phyloP scores from a whole-genome alignment of 1,140 invertebrate genomes.

The Gonatopus flavifemur region DNA sequence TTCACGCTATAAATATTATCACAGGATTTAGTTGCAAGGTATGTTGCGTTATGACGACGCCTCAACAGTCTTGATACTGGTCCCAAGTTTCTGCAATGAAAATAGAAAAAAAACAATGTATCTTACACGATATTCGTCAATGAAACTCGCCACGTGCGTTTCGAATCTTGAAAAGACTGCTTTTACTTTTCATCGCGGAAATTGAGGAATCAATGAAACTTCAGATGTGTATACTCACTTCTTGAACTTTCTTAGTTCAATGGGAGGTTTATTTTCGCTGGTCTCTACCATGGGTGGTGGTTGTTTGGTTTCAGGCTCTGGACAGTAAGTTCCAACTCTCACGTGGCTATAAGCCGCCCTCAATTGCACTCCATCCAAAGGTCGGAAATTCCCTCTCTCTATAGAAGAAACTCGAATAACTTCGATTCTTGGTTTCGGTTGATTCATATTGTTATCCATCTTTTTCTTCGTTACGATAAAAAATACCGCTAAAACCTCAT shows the following conservation, averaged over 20 bases:
- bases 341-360: slow-evolving; percentile 50
- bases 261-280: slow-evolving; percentile 37
- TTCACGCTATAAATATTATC: slow-evolving; percentile 58
- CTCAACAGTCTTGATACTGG: slow-evolving; percentile 56
- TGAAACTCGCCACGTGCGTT: background rate
- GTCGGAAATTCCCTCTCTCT: slow-evolving; percentile 48
- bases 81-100: slow-evolving; percentile 48
- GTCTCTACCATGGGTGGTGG: slow-evolving; percentile 24
- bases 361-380: slow-evolving; percentile 51
- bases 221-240: slow-evolving; percentile 40
- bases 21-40: slow-evolving; percentile 56
- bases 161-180: background rate
- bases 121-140: slow-evolving; percentile 4
- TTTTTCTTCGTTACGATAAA: slow-evolving; percentile 1
- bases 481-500: slow-evolving; percentile 10
- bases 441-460: slow-evolving; percentile 26
- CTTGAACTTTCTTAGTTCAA: slow-evolving; percentile 49
- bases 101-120: background rate
- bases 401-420: slow-evolving; percentile 50
- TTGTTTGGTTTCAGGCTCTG: slow-evolving; percentile 39
- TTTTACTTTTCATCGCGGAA: background rate
- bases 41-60: slow-evolving; percentile 50
- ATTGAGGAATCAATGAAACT: background rate
- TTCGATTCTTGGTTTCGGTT: slow-evolving; percentile 49
- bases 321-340: slow-evolving; percentile 50